A percentile compares a stretch with the other conserved stretches of the same genome.
phyloP scores from a whole-genome alignment of 1,140 invertebrate species.

The Pseudoatta argentina region DNA sequence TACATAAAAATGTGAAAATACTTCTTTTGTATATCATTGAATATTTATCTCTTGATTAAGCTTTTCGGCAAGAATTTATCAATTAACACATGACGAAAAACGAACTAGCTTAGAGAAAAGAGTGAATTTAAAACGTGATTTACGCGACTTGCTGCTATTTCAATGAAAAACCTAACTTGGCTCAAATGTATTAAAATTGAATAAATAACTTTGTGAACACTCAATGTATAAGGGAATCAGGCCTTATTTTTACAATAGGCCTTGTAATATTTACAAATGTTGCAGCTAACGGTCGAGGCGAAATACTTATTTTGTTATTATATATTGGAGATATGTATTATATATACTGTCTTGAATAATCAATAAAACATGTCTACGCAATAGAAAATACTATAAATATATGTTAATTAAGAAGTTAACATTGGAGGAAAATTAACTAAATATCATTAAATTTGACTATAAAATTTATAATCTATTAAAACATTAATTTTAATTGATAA shows the following conservation, averaged over 20 bases:
- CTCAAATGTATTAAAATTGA: conserved; percentile 36
- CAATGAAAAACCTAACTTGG: background rate
- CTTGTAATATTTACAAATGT: conserved; percentile 69
- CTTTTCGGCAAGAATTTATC: conserved; percentile 5
- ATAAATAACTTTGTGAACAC: conserved; percentile 55
- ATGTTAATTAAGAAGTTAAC: background rate
- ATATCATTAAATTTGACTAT: background rate
- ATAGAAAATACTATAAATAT: conserved; percentile 36
- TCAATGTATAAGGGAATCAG: conserved; percentile 58
- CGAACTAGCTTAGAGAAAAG: conserved; percentile 15
- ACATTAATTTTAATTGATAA: conserved; percentile 8
- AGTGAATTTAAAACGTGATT: conserved; percentile 8
- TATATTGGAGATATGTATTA: conserved; percentile 41
- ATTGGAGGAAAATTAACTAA: background rate
- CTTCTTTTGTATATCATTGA: conserved; percentile 21
- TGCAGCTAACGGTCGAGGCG: conserved; percentile 56
- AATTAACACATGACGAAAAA: conserved; percentile 19
- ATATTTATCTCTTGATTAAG: background rate
- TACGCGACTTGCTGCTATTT: background rate
- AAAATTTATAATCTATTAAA: conserved; percentile 27
- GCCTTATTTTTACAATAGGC: conserved; percentile 57
- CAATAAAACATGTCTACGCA: conserved; percentile 55
- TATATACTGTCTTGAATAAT: conserved; percentile 54
- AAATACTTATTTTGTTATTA: conserved; percentile 55
- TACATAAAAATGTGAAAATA: conserved; percentile 43